A percentile compares a stretch with the other conserved stretches of the same genome.
phyloP scores from a whole-genome alignment of 2,797 vertebrate genomes.

The Acanthopagrus latus region DNA sequence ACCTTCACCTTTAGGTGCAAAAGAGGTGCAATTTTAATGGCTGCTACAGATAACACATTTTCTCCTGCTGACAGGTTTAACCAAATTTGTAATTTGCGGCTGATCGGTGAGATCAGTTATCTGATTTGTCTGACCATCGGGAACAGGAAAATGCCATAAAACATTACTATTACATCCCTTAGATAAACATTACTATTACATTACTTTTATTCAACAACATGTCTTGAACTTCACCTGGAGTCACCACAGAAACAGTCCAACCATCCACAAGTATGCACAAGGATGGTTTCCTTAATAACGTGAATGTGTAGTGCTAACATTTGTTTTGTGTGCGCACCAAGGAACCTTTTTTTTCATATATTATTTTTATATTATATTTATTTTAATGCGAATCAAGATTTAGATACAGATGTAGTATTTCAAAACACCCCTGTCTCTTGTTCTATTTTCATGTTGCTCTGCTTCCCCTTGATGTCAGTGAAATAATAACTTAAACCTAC shows the following conservation, averaged over 20 bases:
- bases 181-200: neutral
- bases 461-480: no score
- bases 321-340: no score
- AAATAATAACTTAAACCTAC: neutral
- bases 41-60: neutral
- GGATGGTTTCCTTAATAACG: no score
- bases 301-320: no score
- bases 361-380: neutral
- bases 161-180: neutral
- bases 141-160: neutral
- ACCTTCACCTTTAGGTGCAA: conserved; percentile 49
- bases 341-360: no score
- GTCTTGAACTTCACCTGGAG: no score
- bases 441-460: neutral
- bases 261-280: no score
- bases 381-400: neutral
- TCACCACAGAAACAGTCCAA: no score
- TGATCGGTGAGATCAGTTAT: neutral
- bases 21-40: neutral
- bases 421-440: neutral
- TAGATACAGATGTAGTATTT: neutral
- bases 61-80: neutral
- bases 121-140: neutral
- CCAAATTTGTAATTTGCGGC: neutral
- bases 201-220: neutral